phyloP scores from a whole-genome alignment of 2,888 invertebrate species.

The Pinctada fucata region DNA sequence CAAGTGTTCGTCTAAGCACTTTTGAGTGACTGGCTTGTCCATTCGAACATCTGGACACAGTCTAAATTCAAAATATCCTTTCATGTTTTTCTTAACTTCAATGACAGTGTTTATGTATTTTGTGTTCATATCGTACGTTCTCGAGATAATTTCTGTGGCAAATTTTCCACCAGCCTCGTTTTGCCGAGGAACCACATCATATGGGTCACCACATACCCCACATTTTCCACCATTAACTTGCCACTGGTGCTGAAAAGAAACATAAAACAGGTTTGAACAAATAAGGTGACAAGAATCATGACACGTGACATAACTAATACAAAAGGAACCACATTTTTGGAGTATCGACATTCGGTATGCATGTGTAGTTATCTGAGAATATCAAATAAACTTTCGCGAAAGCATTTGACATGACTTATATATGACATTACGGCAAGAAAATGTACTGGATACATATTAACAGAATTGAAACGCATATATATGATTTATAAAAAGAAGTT shows the following conservation, averaged over 20 bases:
- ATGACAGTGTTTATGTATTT: conserved; percentile 57
- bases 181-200: conserved; percentile 67
- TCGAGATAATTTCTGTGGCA: conserved; percentile 58
- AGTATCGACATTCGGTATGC: too few relatives aligned
- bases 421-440: too few relatives aligned
- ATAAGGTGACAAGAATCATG: neutral
- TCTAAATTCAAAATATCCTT: conserved; percentile 69
- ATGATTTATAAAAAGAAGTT: too few relatives aligned
- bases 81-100: conserved; percentile 67
- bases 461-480: too few relatives aligned
- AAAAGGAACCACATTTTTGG: too few relatives aligned
- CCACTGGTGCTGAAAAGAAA: conserved; percentile 35
- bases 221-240: conserved; percentile 82
- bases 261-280: neutral
- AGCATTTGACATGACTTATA: too few relatives aligned
- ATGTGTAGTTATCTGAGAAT: too few relatives aligned
- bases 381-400: too few relatives aligned
- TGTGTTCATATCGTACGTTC: conserved; percentile 56
- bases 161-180: conserved; percentile 64
- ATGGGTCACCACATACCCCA: conserved; percentile 92
- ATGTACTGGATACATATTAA: too few relatives aligned
- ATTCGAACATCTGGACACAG: conserved; percentile 54
- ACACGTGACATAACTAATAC: too few relatives aligned
- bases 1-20: conserved; percentile 43
- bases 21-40: conserved; percentile 48